Base-by-base conservation (phyloP, 2,113 vertebrate genomes). In the Poeciliopsis turrubarensis region DNA sequence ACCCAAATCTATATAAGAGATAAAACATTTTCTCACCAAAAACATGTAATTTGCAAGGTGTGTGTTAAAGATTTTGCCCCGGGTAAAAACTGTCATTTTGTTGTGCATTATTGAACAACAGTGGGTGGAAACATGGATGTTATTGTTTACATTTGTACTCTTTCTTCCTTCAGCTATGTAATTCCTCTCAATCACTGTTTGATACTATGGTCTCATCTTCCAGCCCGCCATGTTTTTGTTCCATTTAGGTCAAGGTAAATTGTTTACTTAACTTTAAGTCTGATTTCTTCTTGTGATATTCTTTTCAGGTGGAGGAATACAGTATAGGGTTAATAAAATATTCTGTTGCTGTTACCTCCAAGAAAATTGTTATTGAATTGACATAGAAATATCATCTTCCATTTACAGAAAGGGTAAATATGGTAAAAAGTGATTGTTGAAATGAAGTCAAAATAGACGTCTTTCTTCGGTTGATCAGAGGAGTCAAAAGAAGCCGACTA, bases 231-330 rank as follows among this genome's bases (percentile, higher is more conserved):
- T 51, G 41, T 13, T 17, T 70, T 54, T 60, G 3, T 73, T 62
- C 30, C 70, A 39, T 74, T 78, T 44, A 34, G 54, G 65, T 68
- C 54, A 30, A 10, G 76, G 69, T 72, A 84, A 66, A 78, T 72
- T 81, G 62, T 85, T 90, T 54, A 30, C 77, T 87, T 76, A 72
- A 27, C 75, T 78, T 37, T 57, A 61, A 78, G 72, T 87, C 79
- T 65, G 73, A 30, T 72, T 85, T 83, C 62, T 72, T 65, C 64
- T 62, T 51, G 64, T 63, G 77, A 68, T 31, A 44, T 62, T 54
- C 72, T 73, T 64, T 51, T 13, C 17, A 19, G 29, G 26, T 68
- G 67, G 68, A 79, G 65, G 68, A 73, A 54, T 61, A 27, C 37
- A 60, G 60, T 41, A 26, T 34, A 17, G 44, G 26, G 64, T 86